Evolutionary conservation across 2,888 invertebrate genomes (phyloP).

Genomic region (Zhuqinia jingwanae): DNA sequence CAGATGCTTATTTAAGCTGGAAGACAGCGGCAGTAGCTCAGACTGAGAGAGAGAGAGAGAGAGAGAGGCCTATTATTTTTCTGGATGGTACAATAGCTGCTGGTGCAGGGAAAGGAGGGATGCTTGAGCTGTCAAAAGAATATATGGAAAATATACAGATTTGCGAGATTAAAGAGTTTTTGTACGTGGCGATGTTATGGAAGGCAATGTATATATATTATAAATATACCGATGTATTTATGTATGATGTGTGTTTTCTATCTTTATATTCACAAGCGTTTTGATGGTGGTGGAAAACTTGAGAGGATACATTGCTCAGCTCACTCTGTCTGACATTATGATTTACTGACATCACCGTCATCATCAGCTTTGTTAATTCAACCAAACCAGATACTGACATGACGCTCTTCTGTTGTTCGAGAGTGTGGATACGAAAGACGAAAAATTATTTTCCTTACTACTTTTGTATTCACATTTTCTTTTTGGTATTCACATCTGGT

Average conservation of each 20-base stretch:
- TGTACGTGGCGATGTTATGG: constrained; percentile 32
- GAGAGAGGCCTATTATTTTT: constrained; percentile 39
- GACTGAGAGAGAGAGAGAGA: neutral
- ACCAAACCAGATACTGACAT: constrained; percentile 40
- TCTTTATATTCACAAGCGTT: neutral
- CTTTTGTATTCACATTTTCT: constrained; percentile 12
- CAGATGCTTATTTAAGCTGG: neutral
- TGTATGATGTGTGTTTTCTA: neutral
- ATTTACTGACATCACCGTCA: constrained; percentile 68
- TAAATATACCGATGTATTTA: too few relatives aligned
- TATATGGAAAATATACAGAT: constrained; percentile 62
- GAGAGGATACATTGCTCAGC: constrained; percentile 37
- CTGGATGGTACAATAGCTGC: constrained; percentile 21
- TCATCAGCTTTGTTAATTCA: constrained; percentile 60
- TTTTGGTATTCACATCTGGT: neutral
- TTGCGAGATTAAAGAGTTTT: constrained; percentile 65
- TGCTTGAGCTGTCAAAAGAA: constrained; percentile 61
- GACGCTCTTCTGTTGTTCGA: constrained; percentile 35
- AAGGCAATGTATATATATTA: too few relatives aligned
- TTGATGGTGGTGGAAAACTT: constrained; percentile 21
- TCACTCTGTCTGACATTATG: constrained; percentile 58
- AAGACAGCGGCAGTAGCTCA: neutral
- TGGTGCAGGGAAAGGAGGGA: constrained; percentile 13
- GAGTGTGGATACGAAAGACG: constrained; percentile 23
- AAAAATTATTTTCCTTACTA: neutral